Base-by-base conservation (phyloP, 2,113 vertebrate species). In the Elephas maximus region DNA sequence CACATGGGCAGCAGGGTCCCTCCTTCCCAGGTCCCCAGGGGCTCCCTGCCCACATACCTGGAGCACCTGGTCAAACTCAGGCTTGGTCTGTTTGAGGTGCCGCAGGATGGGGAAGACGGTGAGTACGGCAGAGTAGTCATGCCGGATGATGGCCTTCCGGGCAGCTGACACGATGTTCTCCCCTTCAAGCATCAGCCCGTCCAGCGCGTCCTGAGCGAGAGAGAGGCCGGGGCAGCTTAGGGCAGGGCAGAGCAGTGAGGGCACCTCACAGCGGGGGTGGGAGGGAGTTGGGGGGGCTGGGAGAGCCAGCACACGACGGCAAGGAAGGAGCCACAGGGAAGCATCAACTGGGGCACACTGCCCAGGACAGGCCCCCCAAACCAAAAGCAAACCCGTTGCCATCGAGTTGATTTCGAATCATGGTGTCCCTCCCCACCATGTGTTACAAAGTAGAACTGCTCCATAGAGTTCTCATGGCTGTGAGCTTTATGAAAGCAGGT, bases 31-130 rank as follows among this genome's bases (percentile, higher is more conserved):
- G 15, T 60, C 74, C 51, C 60, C 65, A 0, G 2, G 53, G 93
- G 44, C 2, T 33, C 37, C 91, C 15, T 5, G 7, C 0, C n/a
- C 1, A 9, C 93, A 57, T 90, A 99, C 99, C 99, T 99, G 99
- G 71, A 99, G 99, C 6, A 99, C 99, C 14, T 99, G 96, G 97
- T 99, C 99, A 78, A 99, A 99, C 96, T 99, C 99, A 0, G 99
- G 98, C 98, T 99, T 99, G 98, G 99, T 99, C 97, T 99, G 99
- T 91, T 99, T 99, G 57, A 99, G 99, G 97, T 99, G 99, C 26
- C 99, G 98, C 74, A 99, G 99, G 98, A 99, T 99, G 90, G 99
- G 99, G 98, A 99, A 99, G 98, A 99, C 99, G 1, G 99, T 99
- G 97, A 99, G 99, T 73, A 99, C 99, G 0, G 99, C 99, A 0